Base-by-base conservation (phyloP, 2,113 vertebrate genomes). In the Phaethornis superciliosus region DNA sequence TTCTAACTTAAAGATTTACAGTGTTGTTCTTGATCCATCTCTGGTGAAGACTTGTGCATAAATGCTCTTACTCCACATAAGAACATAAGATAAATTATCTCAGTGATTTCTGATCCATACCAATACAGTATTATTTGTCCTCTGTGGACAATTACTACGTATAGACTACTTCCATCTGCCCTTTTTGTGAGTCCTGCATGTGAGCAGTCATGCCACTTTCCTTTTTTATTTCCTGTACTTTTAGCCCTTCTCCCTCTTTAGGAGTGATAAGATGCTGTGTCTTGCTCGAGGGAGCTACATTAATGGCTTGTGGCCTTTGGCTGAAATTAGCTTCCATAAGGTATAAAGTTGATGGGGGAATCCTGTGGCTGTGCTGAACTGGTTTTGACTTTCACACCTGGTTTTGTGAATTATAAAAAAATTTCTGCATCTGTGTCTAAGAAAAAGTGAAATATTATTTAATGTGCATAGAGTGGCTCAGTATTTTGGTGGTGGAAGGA, bases 381-480 rank as follows among this genome's bases (percentile, higher is more conserved):
- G 71, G 13, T 55, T 95, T 97, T 63, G 62, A 69, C 76, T 78
- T 96, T 89, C 79, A 52, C 52, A 91, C 4, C 51, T 84, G 65
- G 35, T 27, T 82, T 93, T 42, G 70, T 4, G 47, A 63, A 33
- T 74, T 96, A 44, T 49, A 67, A 95, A 93, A 93, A 58, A 88
- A 88, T 80, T 91, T 86, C 74, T 71, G 21, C 33, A 83, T 51
- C 69, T 2, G 0, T 58, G 15, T 83, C 37, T 3, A 54, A 72
- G 72, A 90, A 88, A 63, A 88, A 79, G 58, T 15, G 3, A 69
- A 82, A 52, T 85, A 87, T 78, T 94, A 69, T 67, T 95, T 80
- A 93, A 76, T 88, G 49, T 85, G 18, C 88, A 94, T 96, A 80
- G 80, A 89, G 56, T 62, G 56, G n/a, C 79, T 92, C 18, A 30